Base-by-base conservation (phyloP, 2,797 vertebrate genomes). In the Sciurus carolinensis region DNA sequence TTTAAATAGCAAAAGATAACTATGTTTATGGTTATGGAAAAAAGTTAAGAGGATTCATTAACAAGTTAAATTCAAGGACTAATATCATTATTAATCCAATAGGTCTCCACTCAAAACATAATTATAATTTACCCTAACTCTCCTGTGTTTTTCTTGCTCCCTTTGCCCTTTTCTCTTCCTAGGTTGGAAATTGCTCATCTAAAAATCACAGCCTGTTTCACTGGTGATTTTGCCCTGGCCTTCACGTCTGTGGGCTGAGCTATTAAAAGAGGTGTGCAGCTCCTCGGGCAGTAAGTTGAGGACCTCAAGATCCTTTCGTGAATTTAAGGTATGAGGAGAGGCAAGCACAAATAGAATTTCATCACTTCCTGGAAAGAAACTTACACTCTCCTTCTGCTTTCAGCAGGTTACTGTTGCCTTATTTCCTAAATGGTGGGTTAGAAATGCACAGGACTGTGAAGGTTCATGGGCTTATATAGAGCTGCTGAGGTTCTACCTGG, bases 301-400 rank as follows among this genome's bases (percentile, higher is more conserved):
- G 10, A 54, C 47, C 18, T 86, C 44, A 36, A 59, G 26, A 42
- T 72, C 66, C 30, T 85, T 77, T 84, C n/a, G 28, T 13, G 15
- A 87, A n/a, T 50, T 39, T 52, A 72, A 92, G 22, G 6, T 36
- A 0, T 84, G 42, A 82, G 42, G 10, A 87, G 62, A 92, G 72
- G 5, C 33, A 69, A 87, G 62, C 9, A 87, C 88, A 76, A 50
- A 54, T 20, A 62, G 57, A 90, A 62, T 20, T 86, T 50, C 66
- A 36, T 88, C 30, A 14, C 12, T 87, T 71, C 59, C 90, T 75
- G 57, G 72, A 95, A 77, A 33, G 26, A 91, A 83, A 84, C 42
- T 59, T 52, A 5, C 7, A 87, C 36, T 77, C 26, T 67, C 73
- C 62, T 80, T 47, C 47, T 22, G 79, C 72, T 69, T 28, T 36